Conservation (phyloP, 2,888 invertebrate genomes). For the Oegoconia quadripuncta region DNA sequence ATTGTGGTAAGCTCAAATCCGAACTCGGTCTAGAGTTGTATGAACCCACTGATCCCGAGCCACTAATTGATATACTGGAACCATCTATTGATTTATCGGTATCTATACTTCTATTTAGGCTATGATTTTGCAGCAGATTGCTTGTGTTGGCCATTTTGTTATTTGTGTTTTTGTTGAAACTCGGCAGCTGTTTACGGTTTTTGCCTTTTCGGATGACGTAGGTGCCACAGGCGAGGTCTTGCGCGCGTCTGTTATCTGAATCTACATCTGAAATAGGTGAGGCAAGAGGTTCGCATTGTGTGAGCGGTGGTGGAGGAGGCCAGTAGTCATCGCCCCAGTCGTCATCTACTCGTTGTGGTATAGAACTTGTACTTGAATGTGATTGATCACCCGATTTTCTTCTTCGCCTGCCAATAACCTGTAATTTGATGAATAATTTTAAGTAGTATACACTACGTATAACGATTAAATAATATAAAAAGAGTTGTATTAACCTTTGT, state of each 20-base stretch:
- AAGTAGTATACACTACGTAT: not conserved
- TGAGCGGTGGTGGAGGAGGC: constrained; percentile 84
- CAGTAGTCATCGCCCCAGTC: constrained; percentile 84
- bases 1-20: constrained; percentile 80
- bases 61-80: constrained; percentile 72
- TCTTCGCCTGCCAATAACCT: constrained; percentile 79
- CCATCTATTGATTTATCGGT: constrained; percentile 72
- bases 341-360: constrained; percentile 81
- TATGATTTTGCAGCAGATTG: constrained; percentile 65
- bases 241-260: constrained; percentile 50
- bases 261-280: constrained; percentile 84
- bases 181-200: constrained; percentile 82
- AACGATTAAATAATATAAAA: not conserved
- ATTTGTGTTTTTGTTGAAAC: constrained; percentile 74
- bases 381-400: constrained; percentile 79
- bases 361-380: constrained; percentile 85
- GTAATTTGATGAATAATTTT: constrained; percentile 27
- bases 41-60: constrained; percentile 76
- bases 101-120: constrained; percentile 66
- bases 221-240: constrained; percentile 81
- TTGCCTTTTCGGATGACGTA: constrained; percentile 89
- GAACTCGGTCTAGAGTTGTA: constrained; percentile 82
- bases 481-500: constrained; percentile 73
- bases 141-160: constrained; percentile 48
- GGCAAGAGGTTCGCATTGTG: constrained; percentile 82